A percentile compares a stretch with the other conserved stretches of the same genome.
phyloP scores from a whole-genome alignment of 2,797 vertebrate species.

The Pogonophryne albipinna region DNA sequence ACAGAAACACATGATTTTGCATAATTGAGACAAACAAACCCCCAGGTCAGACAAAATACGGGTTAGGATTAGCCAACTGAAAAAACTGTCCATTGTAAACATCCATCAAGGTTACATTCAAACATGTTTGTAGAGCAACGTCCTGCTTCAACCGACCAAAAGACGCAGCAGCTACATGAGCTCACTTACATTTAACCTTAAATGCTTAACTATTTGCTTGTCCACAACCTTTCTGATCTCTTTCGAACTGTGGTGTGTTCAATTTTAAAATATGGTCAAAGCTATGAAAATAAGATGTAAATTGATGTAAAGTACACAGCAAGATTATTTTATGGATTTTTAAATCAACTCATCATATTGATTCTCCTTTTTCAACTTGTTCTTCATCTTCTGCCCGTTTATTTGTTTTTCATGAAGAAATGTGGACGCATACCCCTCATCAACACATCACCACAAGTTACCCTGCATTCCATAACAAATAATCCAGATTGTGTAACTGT shows the following conservation, averaged over 20 bases:
- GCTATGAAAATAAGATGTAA: constrained; percentile 7
- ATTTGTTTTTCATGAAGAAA: constrained; percentile 9
- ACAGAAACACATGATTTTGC: background rate
- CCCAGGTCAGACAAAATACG: background rate
- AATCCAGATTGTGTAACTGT: constrained; percentile 76
- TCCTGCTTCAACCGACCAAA: constrained; percentile 9
- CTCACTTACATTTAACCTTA: background rate
- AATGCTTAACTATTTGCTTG: background rate
- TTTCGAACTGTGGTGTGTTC: background rate
- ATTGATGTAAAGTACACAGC: constrained; percentile 1
- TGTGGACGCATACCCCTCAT: constrained; percentile 24
- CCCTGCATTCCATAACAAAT: constrained; percentile 54
- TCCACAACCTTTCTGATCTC: background rate
- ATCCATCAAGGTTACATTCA: background rate
- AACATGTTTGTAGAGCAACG: background rate
- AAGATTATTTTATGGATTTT: background rate
- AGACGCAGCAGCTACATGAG: background rate
- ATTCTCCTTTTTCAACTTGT: background rate
- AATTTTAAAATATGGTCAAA: background rate
- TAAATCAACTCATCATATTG: constrained; percentile 1
- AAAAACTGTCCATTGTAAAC: constrained; percentile 9
- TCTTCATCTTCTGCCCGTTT: constrained; percentile 4
- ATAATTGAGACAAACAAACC: background rate
- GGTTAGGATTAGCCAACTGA: background rate
- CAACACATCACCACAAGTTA: constrained; percentile 45